Conservation (phyloP, 2,113 vertebrate genomes). For the Calidris pugnax region DNA sequence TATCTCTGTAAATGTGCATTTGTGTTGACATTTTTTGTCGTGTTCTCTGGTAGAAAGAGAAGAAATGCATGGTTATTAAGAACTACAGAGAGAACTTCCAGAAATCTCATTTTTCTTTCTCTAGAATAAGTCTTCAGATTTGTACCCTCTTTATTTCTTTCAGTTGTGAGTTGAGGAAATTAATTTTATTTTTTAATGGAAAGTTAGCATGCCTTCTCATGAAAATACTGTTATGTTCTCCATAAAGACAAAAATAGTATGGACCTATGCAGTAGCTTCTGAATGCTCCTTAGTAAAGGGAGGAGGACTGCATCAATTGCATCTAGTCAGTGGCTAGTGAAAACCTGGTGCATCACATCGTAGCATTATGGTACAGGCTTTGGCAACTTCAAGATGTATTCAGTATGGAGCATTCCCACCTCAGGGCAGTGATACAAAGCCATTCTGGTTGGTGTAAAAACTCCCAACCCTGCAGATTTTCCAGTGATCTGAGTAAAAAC, state of each 20-base stretch:
- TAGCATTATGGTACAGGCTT: background rate
- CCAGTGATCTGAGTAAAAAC: background rate
- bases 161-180: background rate
- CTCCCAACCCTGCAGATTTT: background rate
- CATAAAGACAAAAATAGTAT: background rate
- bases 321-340: background rate
- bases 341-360: background rate
- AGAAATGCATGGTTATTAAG: background rate
- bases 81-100: background rate
- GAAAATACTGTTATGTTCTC: background rate
- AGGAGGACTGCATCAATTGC: background rate
- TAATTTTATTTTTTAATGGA: background rate
- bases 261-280: background rate
- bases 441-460: background rate
- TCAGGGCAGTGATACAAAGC: background rate
- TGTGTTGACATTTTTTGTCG: background rate
- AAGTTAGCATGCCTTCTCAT: background rate
- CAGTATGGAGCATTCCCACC: background rate
- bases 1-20: constrained; percentile 35
- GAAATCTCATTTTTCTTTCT: background rate
- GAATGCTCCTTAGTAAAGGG: background rate
- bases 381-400: background rate
- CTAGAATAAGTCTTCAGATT: background rate
- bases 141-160: background rate
- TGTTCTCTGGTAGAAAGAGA: constrained; percentile 30